Conservation (phyloP, 1,140 invertebrate species). For the Sinella curviseta region DNA sequence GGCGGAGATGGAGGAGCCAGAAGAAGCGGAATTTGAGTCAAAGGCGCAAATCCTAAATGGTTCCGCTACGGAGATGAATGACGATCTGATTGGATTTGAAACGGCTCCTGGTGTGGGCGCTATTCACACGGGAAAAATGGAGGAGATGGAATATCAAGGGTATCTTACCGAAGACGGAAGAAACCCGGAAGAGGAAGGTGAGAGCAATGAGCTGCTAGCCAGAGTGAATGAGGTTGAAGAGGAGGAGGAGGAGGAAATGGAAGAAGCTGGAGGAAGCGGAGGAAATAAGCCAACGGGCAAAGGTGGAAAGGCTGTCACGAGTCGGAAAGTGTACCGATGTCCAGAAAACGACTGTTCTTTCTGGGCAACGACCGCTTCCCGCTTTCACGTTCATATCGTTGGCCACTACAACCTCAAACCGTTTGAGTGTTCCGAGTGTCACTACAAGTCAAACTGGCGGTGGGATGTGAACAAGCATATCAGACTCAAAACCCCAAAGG, state of each 20-base stretch:
- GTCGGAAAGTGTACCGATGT: slow-evolving; percentile 78
- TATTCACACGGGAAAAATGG: slow-evolving; percentile 50
- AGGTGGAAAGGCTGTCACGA: slow-evolving; percentile 47
- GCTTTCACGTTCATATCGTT: slow-evolving; percentile 89
- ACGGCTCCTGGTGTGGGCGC: slow-evolving; percentile 60
- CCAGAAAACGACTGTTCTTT: slow-evolving; percentile 76
- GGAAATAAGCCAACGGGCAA: slow-evolving; percentile 32
- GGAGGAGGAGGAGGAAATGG: slow-evolving; percentile 30
- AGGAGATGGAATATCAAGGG: slow-evolving; percentile 35
- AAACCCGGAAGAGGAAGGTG: neutral
- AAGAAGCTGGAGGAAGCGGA: neutral
- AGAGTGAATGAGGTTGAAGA: neutral
- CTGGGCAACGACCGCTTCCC: slow-evolving; percentile 82
- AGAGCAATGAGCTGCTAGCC: neutral
- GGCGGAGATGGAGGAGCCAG: slow-evolving; percentile 35
- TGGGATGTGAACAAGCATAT: slow-evolving; percentile 97
- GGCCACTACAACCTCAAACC: slow-evolving; percentile 86
- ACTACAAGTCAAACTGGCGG: slow-evolving; percentile 89
- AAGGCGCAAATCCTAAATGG: slow-evolving; percentile 68
- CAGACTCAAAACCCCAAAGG: slow-evolving; percentile 78
- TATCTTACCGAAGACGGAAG: neutral
- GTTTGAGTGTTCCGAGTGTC: slow-evolving; percentile 90
- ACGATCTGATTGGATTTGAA: slow-evolving; percentile 56
- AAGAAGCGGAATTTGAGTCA: slow-evolving; percentile 26
- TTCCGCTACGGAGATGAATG: slow-evolving; percentile 21